phyloP scores from a whole-genome alignment of 2,888 invertebrate species.

The Timandra comae region DNA sequence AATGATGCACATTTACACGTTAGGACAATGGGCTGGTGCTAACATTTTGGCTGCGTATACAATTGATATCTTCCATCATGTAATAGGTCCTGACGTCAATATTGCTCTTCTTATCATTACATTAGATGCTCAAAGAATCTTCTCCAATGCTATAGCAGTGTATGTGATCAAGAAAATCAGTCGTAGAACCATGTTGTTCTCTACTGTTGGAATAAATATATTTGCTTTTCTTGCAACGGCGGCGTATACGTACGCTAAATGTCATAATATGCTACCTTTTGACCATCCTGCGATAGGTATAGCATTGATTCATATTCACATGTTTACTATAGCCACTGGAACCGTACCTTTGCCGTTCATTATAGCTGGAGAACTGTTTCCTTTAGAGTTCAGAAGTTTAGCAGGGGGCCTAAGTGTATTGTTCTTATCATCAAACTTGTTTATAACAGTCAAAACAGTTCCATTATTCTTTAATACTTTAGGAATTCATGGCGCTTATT shows the following conservation, averaged over 20 bases:
- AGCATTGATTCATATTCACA: conserved; percentile 48
- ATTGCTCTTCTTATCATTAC: conserved; percentile 46
- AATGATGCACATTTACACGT: conserved; percentile 31
- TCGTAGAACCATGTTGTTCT: conserved; percentile 47
- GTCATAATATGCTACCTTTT: conserved; percentile 22
- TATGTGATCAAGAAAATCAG: conserved; percentile 54
- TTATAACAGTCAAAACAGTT: conserved; percentile 44
- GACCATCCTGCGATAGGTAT: conserved; percentile 44
- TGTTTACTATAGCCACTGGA: conserved; percentile 74
- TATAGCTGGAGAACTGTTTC: conserved; percentile 81
- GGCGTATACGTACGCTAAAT: conserved; percentile 42
- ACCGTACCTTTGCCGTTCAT: conserved; percentile 80
- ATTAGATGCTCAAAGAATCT: conserved; percentile 48
- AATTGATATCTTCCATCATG: conserved; percentile 43
- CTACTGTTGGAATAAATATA: conserved; percentile 43
- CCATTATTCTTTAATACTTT: conserved; percentile 38
- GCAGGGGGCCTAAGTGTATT: conserved; percentile 62
- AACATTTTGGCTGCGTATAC: conserved; percentile 32
- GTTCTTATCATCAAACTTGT: conserved; percentile 44
- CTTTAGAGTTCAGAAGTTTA: conserved; percentile 75
- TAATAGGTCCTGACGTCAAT: conserved; percentile 38
- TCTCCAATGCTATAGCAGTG: conserved; percentile 46
- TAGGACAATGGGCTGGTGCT: conserved; percentile 29
- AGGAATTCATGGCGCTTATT: conserved; percentile 44
- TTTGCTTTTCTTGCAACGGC: conserved; percentile 41